These are phyloP conservation scores for Standfussiana lucernea DNA, from an alignment of 2,888 invertebrate species.

Conservation along the genomic window DNA sequence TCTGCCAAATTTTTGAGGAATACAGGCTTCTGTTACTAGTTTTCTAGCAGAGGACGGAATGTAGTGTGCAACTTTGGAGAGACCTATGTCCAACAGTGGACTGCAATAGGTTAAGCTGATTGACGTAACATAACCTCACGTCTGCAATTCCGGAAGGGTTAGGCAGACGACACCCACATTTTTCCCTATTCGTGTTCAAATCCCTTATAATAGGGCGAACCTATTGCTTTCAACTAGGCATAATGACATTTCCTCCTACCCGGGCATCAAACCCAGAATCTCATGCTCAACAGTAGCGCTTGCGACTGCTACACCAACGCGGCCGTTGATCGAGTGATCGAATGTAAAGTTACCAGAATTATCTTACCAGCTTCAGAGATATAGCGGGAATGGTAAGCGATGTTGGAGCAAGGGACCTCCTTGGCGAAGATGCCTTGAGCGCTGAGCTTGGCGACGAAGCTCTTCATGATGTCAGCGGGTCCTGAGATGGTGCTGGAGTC, in stretches of 20 bases:
- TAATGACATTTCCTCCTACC: background rate
- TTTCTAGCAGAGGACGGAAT: no score
- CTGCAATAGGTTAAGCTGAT: no score
- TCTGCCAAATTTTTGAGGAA: no score
- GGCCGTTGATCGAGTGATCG: background rate
- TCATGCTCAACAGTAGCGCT: background rate
- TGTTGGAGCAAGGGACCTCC: constrained; percentile 96
- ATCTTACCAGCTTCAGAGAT: constrained; percentile 92
- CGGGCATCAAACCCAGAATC: background rate
- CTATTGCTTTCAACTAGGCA: no score
- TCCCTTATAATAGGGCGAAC: no score
- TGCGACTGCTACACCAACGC: background rate
- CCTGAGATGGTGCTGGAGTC: constrained; percentile 98
- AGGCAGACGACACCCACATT: no score
- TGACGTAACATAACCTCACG: no score
- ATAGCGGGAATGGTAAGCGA: constrained; percentile 97
- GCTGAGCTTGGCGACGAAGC: constrained; percentile 92
- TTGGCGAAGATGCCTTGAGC: constrained; percentile 94
- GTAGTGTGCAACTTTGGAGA: no score
- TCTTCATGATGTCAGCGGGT: constrained; percentile 92
- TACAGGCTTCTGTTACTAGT: no score
- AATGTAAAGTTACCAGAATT: background rate
- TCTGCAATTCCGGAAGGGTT: no score
- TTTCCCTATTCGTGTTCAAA: no score
- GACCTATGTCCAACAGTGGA: no score